A percentile compares a stretch with the other conserved stretches of the same genome.
phyloP scores from a whole-genome alignment of 2,113 vertebrate genomes.

The Orycteropus afer region DNA sequence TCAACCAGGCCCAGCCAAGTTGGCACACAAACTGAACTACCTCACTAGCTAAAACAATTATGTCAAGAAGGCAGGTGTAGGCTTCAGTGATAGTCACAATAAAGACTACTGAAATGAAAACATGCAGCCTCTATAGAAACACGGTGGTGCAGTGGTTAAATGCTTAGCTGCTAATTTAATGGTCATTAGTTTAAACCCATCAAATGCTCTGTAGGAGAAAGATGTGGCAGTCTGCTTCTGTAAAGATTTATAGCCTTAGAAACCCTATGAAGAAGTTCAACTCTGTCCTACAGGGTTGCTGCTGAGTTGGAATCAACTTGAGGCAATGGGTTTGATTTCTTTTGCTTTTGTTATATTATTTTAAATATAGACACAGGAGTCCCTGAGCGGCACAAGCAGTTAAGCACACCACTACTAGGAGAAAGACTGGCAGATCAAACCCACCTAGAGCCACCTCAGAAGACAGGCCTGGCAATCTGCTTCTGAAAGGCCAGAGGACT shows the following conservation, averaged over 20 bases:
- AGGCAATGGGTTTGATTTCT: neutral
- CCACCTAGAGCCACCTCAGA: neutral
- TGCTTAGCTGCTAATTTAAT: neutral
- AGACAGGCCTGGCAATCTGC: neutral
- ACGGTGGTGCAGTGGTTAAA: neutral
- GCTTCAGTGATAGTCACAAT: neutral
- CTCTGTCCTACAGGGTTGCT: neutral
- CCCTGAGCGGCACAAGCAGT: neutral
- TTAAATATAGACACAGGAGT: neutral
- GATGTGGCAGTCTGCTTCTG: neutral
- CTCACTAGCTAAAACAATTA: slow-evolving; percentile 13
- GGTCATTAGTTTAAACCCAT: neutral
- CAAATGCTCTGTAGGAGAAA: neutral
- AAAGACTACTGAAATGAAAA: neutral
- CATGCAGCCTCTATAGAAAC: neutral
- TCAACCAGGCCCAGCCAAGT: no score
- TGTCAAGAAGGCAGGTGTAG: neutral
- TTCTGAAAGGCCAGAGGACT: no score
- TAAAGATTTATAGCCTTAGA: neutral
- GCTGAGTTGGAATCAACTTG: neutral
- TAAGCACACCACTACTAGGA: neutral
- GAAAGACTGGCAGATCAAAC: neutral
- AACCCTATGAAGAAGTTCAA: neutral
- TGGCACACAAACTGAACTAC: no score
- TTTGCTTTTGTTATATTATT: neutral